Percentiles rank a stretch among this genome's conserved stretches.
These are phyloP conservation scores for Chiridota heheva DNA, from an alignment of 35 echinoderm and acorn worm genomes.

Conservation along the genomic window DNA sequence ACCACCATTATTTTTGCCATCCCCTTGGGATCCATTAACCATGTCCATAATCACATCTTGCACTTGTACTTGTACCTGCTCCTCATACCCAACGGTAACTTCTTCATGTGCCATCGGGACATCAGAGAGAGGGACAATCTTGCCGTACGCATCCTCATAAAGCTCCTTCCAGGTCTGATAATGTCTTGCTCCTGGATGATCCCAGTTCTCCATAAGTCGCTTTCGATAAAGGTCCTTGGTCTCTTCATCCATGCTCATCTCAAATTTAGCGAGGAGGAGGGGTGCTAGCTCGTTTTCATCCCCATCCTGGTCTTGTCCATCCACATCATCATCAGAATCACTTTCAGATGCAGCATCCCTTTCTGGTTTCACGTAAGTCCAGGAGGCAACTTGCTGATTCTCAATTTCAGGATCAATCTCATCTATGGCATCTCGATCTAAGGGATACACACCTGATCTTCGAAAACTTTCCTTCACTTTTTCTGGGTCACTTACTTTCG, in stretches of 20 bases:
- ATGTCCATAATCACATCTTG: too few species aligned
- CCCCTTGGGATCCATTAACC: too few species aligned
- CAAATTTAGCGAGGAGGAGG: too few species aligned
- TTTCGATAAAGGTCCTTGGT: slow-evolving; percentile 28
- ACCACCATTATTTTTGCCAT: too few species aligned
- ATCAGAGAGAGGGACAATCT: slow-evolving; percentile 38
- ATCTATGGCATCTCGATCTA: slow-evolving; percentile 27
- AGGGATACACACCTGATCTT: slow-evolving; percentile 41
- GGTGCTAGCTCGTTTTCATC: slow-evolving; percentile 11
- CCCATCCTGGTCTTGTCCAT: slow-evolving; percentile 18
- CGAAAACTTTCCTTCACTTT: slow-evolving; percentile 29
- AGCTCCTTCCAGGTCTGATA: slow-evolving; percentile 28
- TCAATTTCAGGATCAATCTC: slow-evolving; percentile 2
- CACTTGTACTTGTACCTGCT: too few species aligned
- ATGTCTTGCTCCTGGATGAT: not conserved
- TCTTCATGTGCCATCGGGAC: slow-evolving; percentile 41
- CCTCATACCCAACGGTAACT: slow-evolving; percentile 36
- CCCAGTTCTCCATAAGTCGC: slow-evolving; percentile 21
- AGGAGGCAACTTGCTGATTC: too few species aligned
- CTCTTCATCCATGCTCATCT: slow-evolving; percentile 19
- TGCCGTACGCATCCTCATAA: slow-evolving; percentile 36
- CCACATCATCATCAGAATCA: not conserved
- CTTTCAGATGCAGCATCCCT: slow-evolving; percentile 13
- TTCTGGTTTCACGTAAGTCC: too few species aligned
- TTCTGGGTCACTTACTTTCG: slow-evolving; percentile 27